These are phyloP conservation scores for Elephantulus edwardii DNA, from an alignment of 2,113 vertebrate species.

Conservation along the genomic window DNA sequence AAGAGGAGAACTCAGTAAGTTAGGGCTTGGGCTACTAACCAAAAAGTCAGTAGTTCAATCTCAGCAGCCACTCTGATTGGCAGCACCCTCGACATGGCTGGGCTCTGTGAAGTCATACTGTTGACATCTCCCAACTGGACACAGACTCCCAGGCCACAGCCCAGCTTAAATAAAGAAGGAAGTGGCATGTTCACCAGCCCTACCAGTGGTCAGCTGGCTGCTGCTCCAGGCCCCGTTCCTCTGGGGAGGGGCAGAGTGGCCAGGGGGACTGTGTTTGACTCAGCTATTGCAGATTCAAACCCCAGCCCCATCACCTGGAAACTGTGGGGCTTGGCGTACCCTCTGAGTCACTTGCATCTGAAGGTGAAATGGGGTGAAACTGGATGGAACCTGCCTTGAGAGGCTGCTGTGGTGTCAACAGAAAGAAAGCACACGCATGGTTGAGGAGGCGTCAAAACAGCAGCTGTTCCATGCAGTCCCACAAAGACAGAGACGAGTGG, in stretches of 20 bases:
- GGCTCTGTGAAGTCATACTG: background rate
- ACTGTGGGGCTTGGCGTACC: no score
- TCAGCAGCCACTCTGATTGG: no score
- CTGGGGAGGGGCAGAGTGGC: background rate
- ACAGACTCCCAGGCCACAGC: no score
- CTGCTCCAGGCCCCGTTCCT: background rate
- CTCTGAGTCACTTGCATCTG: background rate
- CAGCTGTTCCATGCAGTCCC: rapidly evolving
- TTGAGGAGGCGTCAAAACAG: rapidly evolving
- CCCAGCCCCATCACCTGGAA: background rate
- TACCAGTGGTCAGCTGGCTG: slow-evolving; percentile 6
- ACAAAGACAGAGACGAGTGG: background rate
- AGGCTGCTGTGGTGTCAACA: background rate
- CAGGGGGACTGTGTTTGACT: rapidly evolving
- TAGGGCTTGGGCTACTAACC: no score
- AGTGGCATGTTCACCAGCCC: no score
- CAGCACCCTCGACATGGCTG: no score
- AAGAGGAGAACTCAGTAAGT: no score
- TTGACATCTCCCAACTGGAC: no score
- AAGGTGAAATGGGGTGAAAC: background rate
- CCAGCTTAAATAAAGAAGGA: no score
- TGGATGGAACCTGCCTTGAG: rapidly evolving
- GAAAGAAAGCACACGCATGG: background rate
- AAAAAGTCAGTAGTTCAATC: no score
- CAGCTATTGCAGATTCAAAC: rapidly evolving